Evolutionary conservation across 2,113 vertebrate species (phyloP), one percentile per base, ranked within the genome.

Genomic region (Bungarus multicinctus): DNA sequence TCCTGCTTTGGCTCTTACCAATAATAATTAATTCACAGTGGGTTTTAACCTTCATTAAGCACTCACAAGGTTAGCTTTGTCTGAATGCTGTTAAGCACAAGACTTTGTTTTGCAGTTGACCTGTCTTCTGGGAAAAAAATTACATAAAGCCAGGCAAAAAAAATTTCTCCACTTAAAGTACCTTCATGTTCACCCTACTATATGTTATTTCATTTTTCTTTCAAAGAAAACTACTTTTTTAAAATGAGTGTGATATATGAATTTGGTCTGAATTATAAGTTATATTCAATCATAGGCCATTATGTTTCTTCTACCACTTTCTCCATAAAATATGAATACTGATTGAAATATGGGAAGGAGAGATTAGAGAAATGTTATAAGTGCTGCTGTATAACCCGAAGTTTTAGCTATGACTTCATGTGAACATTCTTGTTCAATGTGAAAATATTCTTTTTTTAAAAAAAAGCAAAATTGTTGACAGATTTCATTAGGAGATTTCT

Each of bases 281-380:
- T n/a, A 69, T n/a, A 53, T 8, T 43, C 16, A 85, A 30, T 52
- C 43, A 16, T 22, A 52, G n/a, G 16, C 7, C 85, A 47, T 43
- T 55, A 27, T n/a, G 69, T 64, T 92, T 25, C 34, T 60, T 47
- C 43, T 58, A 20, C 14, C 54, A 16, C 53, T 85, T 55, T 86
- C 74, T 9, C 25, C 25, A 22, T 47, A 91, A 87, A n/a, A 60
- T 87, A 58, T 30, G 22, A 87, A 69, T 53, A 60, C 27, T 88
- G 45, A 64, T 18, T 94, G 86, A 93, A 95, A 94, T n/a, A 5
- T 0, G 93, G 60, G 93, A 96, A 96, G 93, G 95, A 95, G 95
- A 96, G 95, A 14, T 87, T 57, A 95, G 94, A 90, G 14, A 85
- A 47, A 12, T 91, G 96, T 97, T 95, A 94, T 92, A 91, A 96